Evolutionary conservation across 2,888 invertebrate species (phyloP).

Genomic region (Diaphora mendica): DNA sequence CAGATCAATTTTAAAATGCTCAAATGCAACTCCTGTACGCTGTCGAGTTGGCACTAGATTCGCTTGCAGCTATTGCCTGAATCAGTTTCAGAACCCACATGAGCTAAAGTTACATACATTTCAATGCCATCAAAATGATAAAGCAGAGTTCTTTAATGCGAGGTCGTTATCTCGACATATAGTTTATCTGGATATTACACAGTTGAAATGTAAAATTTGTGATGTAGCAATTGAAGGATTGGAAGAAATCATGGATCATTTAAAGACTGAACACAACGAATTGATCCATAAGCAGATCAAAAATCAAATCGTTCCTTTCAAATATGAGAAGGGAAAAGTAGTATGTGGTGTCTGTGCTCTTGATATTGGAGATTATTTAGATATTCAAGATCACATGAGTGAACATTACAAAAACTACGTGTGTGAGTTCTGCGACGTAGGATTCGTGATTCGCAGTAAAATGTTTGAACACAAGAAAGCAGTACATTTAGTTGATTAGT

Average conservation of each 20-base stretch:
- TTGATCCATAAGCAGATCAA: slow-evolving; percentile 68
- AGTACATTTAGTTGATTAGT: slow-evolving; percentile 57
- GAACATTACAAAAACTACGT: slow-evolving; percentile 73
- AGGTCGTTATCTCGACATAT: slow-evolving; percentile 64
- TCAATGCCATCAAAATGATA: slow-evolving; percentile 54
- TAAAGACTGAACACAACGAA: slow-evolving; percentile 61
- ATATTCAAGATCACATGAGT: slow-evolving; percentile 73
- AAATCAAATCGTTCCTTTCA: slow-evolving; percentile 69
- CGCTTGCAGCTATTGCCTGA: slow-evolving; percentile 71
- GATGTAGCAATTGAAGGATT: slow-evolving; percentile 53
- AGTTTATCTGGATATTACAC: slow-evolving; percentile 71
- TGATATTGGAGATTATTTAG: slow-evolving; percentile 54
- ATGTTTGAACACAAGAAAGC: slow-evolving; percentile 66
- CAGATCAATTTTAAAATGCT: slow-evolving; percentile 60
- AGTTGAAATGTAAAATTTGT: slow-evolving; percentile 65
- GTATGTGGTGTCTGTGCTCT: slow-evolving; percentile 57
- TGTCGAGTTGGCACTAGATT: slow-evolving; percentile 62
- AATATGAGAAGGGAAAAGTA: slow-evolving; percentile 50
- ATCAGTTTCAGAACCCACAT: slow-evolving; percentile 63
- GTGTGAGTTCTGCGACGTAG: slow-evolving; percentile 70
- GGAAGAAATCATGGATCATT: slow-evolving; percentile 65
- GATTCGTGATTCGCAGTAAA: slow-evolving; percentile 60
- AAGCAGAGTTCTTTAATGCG: slow-evolving; percentile 62
- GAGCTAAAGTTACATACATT: slow-evolving; percentile 67
- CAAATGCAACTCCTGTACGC: slow-evolving; percentile 73